Evolutionary conservation across 2,888 invertebrate genomes (phyloP).

Genomic region (Eupithecia abbreviata): DNA sequence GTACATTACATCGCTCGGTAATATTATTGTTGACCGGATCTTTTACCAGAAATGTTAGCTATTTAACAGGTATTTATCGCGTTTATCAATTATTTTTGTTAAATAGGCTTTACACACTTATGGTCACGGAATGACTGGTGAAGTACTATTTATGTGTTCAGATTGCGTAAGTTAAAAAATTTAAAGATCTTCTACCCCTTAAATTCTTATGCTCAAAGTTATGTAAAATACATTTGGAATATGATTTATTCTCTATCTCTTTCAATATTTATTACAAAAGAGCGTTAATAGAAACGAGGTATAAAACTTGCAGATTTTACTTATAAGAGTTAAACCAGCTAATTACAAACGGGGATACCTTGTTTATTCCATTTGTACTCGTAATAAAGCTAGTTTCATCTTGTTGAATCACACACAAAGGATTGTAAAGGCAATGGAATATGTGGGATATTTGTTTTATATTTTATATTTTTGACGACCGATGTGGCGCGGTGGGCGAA

Average conservation of each 20-base stretch:
- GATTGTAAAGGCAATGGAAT: neutral
- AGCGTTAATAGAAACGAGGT: neutral
- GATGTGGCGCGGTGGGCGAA: too few relatives aligned
- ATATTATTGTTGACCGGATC: too few relatives aligned
- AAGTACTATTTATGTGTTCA: too few relatives aligned
- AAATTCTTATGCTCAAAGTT: neutral
- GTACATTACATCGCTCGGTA: too few relatives aligned
- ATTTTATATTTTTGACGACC: too few relatives aligned
- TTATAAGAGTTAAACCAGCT: neutral
- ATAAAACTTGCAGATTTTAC: neutral
- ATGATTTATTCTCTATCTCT: neutral
- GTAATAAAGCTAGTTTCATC: slow-evolving; percentile 3
- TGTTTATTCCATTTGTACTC: neutral
- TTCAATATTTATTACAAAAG: neutral
- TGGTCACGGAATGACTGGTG: too few relatives aligned
- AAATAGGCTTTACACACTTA: too few relatives aligned
- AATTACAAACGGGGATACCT: neutral
- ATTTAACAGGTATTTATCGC: too few relatives aligned
- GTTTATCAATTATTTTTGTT: too few relatives aligned
- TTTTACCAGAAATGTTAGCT: too few relatives aligned
- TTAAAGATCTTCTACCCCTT: neutral
- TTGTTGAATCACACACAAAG: neutral
- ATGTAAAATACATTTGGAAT: neutral
- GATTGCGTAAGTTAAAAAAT: too few relatives aligned
- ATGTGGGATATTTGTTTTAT: neutral